Base-by-base conservation (phyloP, 2,797 vertebrate species). In the Clarias fuscus region DNA sequence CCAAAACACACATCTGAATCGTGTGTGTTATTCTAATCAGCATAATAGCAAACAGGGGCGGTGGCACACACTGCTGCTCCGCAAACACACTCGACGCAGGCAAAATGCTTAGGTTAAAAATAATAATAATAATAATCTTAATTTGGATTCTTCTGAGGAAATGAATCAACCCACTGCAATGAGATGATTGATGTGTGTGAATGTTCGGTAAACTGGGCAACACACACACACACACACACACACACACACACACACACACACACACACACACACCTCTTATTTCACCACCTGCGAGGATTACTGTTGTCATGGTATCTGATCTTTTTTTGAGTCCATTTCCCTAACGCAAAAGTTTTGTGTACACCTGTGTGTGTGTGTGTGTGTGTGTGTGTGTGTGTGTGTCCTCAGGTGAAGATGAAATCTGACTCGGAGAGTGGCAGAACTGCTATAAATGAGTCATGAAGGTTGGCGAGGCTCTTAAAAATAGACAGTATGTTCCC, bases 361-460 rank as follows among this genome's bases (percentile, higher is more conserved):
- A 20, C 33, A 48, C 75, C 22, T 43, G 79, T 81, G 64, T 61
- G 40, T 40, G 59, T 71, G 40, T 84, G 65, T 13, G 20, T 67
- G 78, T 77, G 68, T 37, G 68, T 40, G 68, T 30, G 64, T 77
- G 75, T 30, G 84, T 58, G 64, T 18, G 7, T 72, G 43, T 14
- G 10, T 48, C 6, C 37, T 76, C 85, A 82, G 4, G 14, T 76
- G 58, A 65, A 83, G 30, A 79, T 64, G 85, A 84, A 88, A 86
- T 73, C 59, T 13, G 43, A 82, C 77, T 85, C 78, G 1, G 86
- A 68, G 13, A 24, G 84, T 77, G 56, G 65, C 15, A 5, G 53
- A 76, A 76, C 83, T 73, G 14, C 72, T 40, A 87, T 71, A 62
- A 86, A 86, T 87, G 85, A 88, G 85, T 88, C 87, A 87, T 89